Evolutionary conservation across 1,140 invertebrate species (phyloP).

Genomic region (Thereuonema tuberculata): DNA sequence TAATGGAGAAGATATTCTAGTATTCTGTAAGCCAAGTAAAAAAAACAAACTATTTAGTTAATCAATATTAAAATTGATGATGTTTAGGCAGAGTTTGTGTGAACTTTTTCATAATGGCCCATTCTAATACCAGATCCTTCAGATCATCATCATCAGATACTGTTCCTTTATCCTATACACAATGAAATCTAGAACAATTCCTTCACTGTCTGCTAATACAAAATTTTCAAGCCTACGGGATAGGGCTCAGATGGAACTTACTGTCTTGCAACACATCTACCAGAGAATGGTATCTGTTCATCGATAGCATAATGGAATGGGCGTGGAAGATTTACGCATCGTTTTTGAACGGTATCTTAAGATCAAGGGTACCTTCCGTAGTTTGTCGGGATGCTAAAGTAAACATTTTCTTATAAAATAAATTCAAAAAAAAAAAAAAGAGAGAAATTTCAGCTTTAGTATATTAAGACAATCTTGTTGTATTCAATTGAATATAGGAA

Average conservation of each 20-base stretch:
- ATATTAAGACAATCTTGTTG: too few relatives aligned
- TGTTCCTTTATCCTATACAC: conserved; percentile 19
- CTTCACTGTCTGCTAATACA: conserved; percentile 19
- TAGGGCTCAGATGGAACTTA: conserved; percentile 19
- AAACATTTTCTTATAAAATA: too few relatives aligned
- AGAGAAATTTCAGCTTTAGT: too few relatives aligned
- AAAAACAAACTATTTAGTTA: too few relatives aligned
- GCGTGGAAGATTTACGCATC: conserved; percentile 18
- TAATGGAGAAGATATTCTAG: neutral
- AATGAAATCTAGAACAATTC: conserved; percentile 22
- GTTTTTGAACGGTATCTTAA: conserved; percentile 20
- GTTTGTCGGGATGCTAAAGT: too few relatives aligned
- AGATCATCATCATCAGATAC: conserved; percentile 5
- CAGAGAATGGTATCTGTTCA: conserved; percentile 25
- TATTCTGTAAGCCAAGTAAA: conserved; percentile 13
- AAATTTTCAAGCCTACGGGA: conserved; percentile 21
- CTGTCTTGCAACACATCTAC: conserved; percentile 19
- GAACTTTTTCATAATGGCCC: neutral
- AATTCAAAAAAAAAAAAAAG: too few relatives aligned
- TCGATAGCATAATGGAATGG: conserved; percentile 19
- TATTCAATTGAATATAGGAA: too few relatives aligned
- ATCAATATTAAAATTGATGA: conserved; percentile 11
- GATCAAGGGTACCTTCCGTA: conserved; percentile 24
- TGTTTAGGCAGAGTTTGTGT: neutral
- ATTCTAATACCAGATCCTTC: conserved; percentile 11